Base-by-base conservation (phyloP, 2,888 invertebrate genomes). In the Geotrupes spiniger region DNA sequence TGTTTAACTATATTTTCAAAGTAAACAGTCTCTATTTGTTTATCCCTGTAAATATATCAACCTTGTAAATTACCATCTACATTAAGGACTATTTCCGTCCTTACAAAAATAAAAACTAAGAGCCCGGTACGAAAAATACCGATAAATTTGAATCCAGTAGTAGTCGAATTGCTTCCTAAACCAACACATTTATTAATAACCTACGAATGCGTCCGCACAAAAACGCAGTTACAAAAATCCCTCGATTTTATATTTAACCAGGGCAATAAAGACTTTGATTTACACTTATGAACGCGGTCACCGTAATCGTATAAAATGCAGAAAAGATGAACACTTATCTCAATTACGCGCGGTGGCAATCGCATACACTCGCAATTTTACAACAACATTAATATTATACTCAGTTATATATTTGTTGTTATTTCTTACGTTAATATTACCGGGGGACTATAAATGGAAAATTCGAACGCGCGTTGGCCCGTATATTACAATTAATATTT, bases 281-380 rank as follows among this genome's bases (percentile, higher is more conserved):
- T 46, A 46, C 46, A 40, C 46, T 43, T 43, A 49, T 41, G 41
- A 40, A 42, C 25, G 31, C 43, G 31, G 44, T 48, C 52, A 40
- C 28, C 45, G 45, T 52, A 55, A 52, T 48, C 49, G 39, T 49
- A 53, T 55, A 55, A 55, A 53, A 48, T 51, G 33, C 50, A 51
- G 49, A 51, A 53, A 48, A 49, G 48, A 51, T 53, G 54, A 47
- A 54, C 44, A 49, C 52, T 52, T 52, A 51, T 49, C 51, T 50
- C 49, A 50, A 54, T 53, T 50, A 48, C 52, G 26, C n/a, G n/a
- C 40, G 45, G 48, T 42, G 45, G 47, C 47, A 48, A 48, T 44
- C 42, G 45, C 36, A 50, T 50, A 50, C 41, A 50, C 46, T 42
- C 38, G 51, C 37, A 36, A 48, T 36, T 51, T 48, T 51, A 48